Evolutionary conservation across 1,140 invertebrate genomes (phyloP).

Genomic region (Drosophila mauritiana): DNA sequence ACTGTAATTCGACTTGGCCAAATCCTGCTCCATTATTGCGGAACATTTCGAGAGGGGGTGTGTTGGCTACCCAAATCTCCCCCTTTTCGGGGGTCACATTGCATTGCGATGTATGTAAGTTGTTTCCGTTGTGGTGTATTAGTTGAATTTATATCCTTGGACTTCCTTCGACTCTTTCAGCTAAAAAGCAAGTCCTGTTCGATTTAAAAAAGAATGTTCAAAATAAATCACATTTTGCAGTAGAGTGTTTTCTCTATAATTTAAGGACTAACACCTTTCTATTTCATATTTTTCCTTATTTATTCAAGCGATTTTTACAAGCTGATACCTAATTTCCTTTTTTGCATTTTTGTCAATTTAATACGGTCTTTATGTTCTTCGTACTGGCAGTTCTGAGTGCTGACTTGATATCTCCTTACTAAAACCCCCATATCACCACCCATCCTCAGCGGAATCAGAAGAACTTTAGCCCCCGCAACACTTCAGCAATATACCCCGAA

Average conservation of each 20-base stretch:
- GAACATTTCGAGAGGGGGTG: conserved; percentile 35
- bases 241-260: too few relatives aligned
- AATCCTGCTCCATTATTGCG: conserved; percentile 62
- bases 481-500: conserved; percentile 27
- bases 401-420: background rate
- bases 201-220: too few relatives aligned
- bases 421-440: background rate
- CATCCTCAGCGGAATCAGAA: background rate
- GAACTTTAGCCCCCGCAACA: conserved; percentile 46
- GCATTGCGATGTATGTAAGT: conserved; percentile 14
- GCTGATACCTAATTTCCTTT: too few relatives aligned
- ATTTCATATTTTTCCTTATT: too few relatives aligned
- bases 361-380: background rate
- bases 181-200: too few relatives aligned
- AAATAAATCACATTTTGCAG: too few relatives aligned
- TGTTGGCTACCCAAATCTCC: background rate
- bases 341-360: background rate
- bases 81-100: conserved; percentile 5
- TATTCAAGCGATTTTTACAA: too few relatives aligned
- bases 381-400: background rate
- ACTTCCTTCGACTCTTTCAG: background rate
- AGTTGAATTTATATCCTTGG: conserved; percentile 67
- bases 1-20: conserved; percentile 66
- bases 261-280: too few relatives aligned
- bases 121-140: conserved; percentile 53